Evolutionary conservation across 2,797 vertebrate genomes (phyloP), one percentile per base, ranked within the genome.

Genomic region (Eupleurogrammus muticus): DNA sequence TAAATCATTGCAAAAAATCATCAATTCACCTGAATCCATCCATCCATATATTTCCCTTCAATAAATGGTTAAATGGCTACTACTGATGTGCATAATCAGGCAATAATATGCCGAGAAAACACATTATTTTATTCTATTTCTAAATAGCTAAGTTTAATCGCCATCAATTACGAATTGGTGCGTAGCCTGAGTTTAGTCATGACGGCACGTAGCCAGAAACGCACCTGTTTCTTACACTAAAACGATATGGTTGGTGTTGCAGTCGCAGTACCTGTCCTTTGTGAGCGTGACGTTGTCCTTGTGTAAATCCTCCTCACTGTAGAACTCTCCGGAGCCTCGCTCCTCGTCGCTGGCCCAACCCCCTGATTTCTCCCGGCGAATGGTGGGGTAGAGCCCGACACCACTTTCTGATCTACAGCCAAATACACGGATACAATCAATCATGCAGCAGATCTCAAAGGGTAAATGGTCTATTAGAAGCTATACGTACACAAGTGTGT

Each of bases 261-360:
- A 14, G 1, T 47, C 23, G 8, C 36, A 62, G 84, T 84, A 98
- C 97, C 97, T 95, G 87, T 94, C 94, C 76, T 88, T 92, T 9
- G 95, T 88, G 23, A 96, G 89, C 65, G 95, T 96, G 83, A 93
- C 94, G 81, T 96, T 94, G 0, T 97, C 96, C 59, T 97, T 96
- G 0, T 95, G 94, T 83, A 93, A 95, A 60, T 99, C 97, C 35
- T 99, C 97, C 14, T 96, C 95, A n/a, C 97, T 98, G 87, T 91
- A 96, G 86, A 96, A 97, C 6, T 97, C 96, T 56, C 90, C 95
- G 0, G 95, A 85, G 70, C 92, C 96, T 57, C 13, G 88, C 50
- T 97, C 93, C 6, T 97, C 96, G 58, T 96, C 93, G 47, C 93
- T 96, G 70, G 95, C 90, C 1, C 76, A 80, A 3, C 89, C 82